Conservation (phyloP, 35 echinoderm and acorn worm species). For the Patiria miniata region DNA sequence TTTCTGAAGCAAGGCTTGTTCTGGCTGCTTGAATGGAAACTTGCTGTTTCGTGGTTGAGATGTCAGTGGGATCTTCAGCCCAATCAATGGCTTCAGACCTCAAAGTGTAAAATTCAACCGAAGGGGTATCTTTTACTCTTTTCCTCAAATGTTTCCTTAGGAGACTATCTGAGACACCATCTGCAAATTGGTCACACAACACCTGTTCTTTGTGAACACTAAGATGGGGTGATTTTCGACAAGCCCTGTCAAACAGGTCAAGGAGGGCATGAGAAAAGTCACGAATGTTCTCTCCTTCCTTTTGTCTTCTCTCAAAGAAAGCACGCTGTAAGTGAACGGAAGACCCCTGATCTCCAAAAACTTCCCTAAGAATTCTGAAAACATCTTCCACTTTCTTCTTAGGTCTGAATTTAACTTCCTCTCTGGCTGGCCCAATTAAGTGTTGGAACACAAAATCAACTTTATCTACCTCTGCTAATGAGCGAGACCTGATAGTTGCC, state of each 20-base stretch:
- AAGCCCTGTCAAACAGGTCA: background rate
- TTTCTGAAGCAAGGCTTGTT: background rate
- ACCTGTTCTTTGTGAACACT: background rate
- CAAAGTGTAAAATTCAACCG: background rate
- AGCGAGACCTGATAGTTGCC: background rate
- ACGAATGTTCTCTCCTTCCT: background rate
- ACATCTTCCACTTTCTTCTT: background rate
- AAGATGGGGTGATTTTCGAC: background rate
- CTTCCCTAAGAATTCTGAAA: background rate
- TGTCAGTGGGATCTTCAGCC: background rate
- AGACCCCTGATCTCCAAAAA: conserved; percentile 12
- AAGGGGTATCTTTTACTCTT: background rate
- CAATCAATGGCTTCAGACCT: conserved; percentile 8
- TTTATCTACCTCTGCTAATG: background rate
- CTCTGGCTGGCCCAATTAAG: background rate
- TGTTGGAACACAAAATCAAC: conserved; percentile 8
- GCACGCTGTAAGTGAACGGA: background rate
- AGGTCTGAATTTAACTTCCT: background rate
- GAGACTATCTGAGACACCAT: background rate
- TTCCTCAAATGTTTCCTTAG: background rate
- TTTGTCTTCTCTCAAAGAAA: background rate
- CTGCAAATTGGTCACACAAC: background rate
- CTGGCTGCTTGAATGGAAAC: background rate
- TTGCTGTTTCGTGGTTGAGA: background rate
- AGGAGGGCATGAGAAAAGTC: background rate